Percentiles rank a stretch among this genome's conserved stretches.
phyloP scores from a whole-genome alignment of 2,888 invertebrate genomes.

The Clusia tigrina region DNA sequence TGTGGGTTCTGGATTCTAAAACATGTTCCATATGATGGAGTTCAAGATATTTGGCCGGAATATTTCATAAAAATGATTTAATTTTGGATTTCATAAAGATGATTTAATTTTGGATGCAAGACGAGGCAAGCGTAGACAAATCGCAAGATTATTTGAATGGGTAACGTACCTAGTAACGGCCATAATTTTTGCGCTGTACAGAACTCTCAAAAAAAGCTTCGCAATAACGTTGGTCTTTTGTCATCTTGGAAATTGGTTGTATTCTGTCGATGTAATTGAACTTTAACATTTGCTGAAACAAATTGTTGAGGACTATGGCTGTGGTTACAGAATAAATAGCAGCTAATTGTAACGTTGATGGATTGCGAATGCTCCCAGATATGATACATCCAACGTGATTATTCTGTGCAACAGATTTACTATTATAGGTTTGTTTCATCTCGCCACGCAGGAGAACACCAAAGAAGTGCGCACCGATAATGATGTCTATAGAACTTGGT shows the following conservation, averaged over 20 bases:
- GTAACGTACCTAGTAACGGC: neutral
- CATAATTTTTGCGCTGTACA: neutral
- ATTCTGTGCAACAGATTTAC: constrained; percentile 10
- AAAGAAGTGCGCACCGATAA: constrained; percentile 26
- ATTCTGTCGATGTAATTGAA: neutral
- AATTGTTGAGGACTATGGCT: constrained; percentile 15
- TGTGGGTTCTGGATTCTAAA: neutral
- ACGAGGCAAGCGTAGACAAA: neutral
- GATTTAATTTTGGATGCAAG: neutral
- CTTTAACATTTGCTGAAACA: neutral
- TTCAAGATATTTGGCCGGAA: neutral
- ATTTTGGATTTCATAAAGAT: neutral
- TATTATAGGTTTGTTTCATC: constrained; percentile 12
- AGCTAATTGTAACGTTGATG: constrained; percentile 2
- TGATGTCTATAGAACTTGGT: constrained; percentile 26
- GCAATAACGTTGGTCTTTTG: neutral
- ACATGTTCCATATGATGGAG: neutral
- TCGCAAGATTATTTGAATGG: neutral
- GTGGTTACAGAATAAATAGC: constrained; percentile 21
- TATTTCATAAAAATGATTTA: neutral
- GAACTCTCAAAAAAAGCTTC: neutral
- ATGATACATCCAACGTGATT: constrained; percentile 21
- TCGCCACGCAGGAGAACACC: constrained; percentile 25
- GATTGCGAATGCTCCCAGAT: constrained; percentile 21
- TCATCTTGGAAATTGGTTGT: neutral